Base-by-base conservation (phyloP, 2,888 invertebrate genomes). In the Protophormia terraenovae region DNA sequence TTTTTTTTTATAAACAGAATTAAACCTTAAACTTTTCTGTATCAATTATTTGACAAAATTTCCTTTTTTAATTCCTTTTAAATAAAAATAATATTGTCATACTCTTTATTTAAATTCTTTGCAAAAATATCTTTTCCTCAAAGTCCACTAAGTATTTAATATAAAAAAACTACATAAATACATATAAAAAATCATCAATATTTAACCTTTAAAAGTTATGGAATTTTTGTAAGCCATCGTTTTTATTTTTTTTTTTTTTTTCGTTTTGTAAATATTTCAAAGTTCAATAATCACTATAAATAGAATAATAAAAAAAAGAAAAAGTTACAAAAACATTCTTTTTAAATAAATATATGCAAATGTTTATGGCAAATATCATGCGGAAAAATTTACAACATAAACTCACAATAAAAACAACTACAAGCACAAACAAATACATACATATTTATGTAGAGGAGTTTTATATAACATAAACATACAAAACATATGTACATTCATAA, bases 381-480 rank as follows among this genome's bases (percentile, higher is more conserved):
- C 60, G 73, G 72, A 83, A 78, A 80, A 73, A 73, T 71, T 80
- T 75, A 62, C 60, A 77, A 67, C 75, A 75, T 41, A 29, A 69
- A 35, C 47, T 62, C 47, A 22, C 38, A 58, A 66, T 35, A 58
- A 73, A 58, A 72, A 72, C 12, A 55, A 50, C 45, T n/a, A n/a
- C n/a, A n/a, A n/a, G n/a, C n/a, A 47, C 47, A 55, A 27, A 1
- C 19, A 7, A 53, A 24, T 7, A 53, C 14, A 3, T 45, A 45
- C 45, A 53, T 22, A 53, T 47, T 7, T 10, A 50, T 22, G 7
- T 24, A 12, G 14, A 53, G 8, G 12, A 10, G 12, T 6, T 35
- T 35, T 35, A 5, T 50, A 50, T 16, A 50, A 50, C 12, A 50
- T 12, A 50, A 12, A 22, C 8, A 24, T 19, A 22, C 8, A 29